Base-by-base conservation (phyloP, 2,113 vertebrate genomes). In the Astur gentilis region DNA sequence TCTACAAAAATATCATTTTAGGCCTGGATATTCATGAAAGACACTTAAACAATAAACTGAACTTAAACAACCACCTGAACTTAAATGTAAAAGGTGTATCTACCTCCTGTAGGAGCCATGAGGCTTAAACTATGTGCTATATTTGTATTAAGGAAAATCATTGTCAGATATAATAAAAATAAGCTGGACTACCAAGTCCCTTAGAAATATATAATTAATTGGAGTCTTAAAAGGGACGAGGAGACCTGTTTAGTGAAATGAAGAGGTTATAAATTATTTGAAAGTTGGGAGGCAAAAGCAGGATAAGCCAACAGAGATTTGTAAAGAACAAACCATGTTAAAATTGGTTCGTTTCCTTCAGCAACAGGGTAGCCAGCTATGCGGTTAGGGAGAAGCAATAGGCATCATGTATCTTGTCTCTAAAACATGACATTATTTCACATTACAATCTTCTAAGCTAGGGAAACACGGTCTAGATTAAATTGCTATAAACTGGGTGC, bases 351-450 rank as follows among this genome's bases (percentile, higher is more conserved):
- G 21, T 91, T 94, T 84, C 60, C 72, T 91, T 82, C 78, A 87
- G 61, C 44, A 90, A 26, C 65, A 57, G 19, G 5, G 52, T 57
- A 87, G 25, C 38, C 31, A 82, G 34, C 57, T 64, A 52, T 40
- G 70, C 65, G 84, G 62, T 69, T 93, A 88, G 92, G 85, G 89
- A 94, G 58, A 71, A 80, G 66, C 16, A 94, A 54, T 21, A 85
- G 54, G 66, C 54, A 80, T 85, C 57, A 66, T 78, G 84, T 90
- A 85, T 79, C 93, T 83, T 94, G 80, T 77, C 70, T 94, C 83
- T 76, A 88, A 94, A 93, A 94, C 84, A 93, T 83, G 92, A 95
- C 92, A 85, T 65, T 91, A 87, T 79, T 93, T 80, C 66, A 80
- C 73, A 54, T 90, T 76, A 83, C 91, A 91, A 23, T 69, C 75